A percentile compares a stretch with the other conserved stretches of the same genome.
Conservation (phyloP, 2,113 vertebrate genomes). For the Tupaia chinensis region DNA sequence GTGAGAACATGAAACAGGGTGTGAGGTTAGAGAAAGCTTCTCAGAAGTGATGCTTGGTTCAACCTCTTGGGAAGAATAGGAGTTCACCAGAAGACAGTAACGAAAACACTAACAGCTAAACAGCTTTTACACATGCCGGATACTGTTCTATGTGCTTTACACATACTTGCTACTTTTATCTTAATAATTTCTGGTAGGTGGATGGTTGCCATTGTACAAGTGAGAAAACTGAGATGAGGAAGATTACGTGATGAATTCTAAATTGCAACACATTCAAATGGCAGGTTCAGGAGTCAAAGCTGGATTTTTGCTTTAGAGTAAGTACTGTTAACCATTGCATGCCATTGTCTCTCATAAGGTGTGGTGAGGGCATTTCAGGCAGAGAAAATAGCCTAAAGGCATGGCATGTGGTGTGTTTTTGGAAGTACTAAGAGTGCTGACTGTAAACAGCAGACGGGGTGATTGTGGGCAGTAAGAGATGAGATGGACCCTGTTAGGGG, state of each 20-base stretch:
- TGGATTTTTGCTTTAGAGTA: not conserved
- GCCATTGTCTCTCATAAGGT: not conserved
- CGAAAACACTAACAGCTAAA: not conserved
- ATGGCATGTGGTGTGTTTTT: not conserved
- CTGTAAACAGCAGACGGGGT: not conserved
- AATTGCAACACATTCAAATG: not conserved
- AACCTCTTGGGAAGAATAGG: not conserved
- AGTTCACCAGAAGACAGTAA: not conserved
- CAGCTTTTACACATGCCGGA: not conserved
- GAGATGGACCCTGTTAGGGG: not conserved
- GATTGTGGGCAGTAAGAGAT: not conserved
- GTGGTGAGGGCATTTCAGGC: not conserved
- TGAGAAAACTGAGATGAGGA: conserved; percentile 36
- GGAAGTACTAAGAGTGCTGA: not conserved
- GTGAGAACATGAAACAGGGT: not conserved
- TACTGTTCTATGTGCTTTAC: not conserved
- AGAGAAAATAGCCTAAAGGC: not conserved
- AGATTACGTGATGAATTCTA: not conserved
- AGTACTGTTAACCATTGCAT: not conserved
- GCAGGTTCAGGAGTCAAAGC: not conserved
- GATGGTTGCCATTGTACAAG: not conserved
- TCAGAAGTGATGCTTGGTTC: not conserved
- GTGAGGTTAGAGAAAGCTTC: not conserved
- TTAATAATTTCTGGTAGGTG: not conserved
- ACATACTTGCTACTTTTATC: conserved; percentile 10